These are phyloP conservation scores for Lasiurus cinereus DNA, from an alignment of 2,113 vertebrate species.

Conservation along the genomic window DNA sequence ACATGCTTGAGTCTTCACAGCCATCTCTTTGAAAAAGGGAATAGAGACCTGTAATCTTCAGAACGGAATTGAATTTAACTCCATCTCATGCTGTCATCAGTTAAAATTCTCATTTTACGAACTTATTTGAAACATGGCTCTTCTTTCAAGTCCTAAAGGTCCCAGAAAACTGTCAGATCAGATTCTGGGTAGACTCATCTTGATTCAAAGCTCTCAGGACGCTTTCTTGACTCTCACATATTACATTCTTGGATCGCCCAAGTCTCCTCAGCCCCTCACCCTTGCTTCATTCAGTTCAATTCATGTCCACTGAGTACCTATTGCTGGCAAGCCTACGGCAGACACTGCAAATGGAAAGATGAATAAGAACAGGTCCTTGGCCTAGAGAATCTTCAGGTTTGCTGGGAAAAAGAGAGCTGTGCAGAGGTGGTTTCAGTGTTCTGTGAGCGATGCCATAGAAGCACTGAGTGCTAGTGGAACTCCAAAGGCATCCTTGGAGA, in stretches of 20 bases:
- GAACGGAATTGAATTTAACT: not conserved
- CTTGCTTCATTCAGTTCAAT: not conserved
- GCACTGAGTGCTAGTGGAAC: not conserved
- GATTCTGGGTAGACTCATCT: not conserved
- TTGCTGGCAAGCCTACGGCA: not conserved
- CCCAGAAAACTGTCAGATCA: not conserved
- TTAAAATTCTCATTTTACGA: not conserved
- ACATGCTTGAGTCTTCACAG: not conserved
- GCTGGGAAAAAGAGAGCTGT: not conserved
- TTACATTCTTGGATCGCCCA: not conserved
- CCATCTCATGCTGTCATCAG: not conserved
- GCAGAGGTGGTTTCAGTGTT: not conserved
- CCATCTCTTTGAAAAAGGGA: not conserved
- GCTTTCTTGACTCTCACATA: not conserved
- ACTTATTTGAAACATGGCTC: not conserved
- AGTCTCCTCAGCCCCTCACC: not conserved
- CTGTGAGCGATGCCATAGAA: not conserved
- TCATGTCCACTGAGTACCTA: not conserved
- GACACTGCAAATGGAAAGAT: fast-evolving
- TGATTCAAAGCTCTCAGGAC: not conserved
- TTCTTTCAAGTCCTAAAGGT: not conserved
- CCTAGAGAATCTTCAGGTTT: not conserved
- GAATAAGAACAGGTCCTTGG: not conserved
- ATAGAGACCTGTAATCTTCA: not conserved
- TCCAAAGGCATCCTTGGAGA: not conserved